Percentiles rank a stretch among this genome's conserved stretches.
phyloP scores from a whole-genome alignment of 2,113 vertebrate species.

The Silurus meridionalis region DNA sequence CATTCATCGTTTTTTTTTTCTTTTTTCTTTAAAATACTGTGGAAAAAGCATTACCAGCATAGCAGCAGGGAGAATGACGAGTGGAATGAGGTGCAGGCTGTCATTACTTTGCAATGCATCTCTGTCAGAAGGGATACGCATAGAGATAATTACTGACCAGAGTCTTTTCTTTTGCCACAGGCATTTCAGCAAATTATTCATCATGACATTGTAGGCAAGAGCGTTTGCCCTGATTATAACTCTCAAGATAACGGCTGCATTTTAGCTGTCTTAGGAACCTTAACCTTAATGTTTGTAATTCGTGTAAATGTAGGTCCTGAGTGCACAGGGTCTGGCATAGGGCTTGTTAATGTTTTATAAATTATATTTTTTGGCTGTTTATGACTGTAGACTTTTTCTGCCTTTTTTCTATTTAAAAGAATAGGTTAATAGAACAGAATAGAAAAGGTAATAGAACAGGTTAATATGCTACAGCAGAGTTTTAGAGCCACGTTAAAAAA shows the following conservation, averaged over 20 bases:
- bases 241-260: background rate
- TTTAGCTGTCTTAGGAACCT: background rate
- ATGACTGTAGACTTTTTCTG: background rate
- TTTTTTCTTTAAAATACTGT: slow-evolving; percentile 16
- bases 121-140: slow-evolving; percentile 10
- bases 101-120: slow-evolving; percentile 31
- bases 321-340: background rate
- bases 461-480: no score
- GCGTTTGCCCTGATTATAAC: slow-evolving; percentile 20
- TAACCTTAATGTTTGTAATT: background rate
- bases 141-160: slow-evolving; percentile 46
- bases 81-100: slow-evolving; percentile 7
- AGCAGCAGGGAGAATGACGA: background rate
- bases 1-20: slow-evolving; percentile 28
- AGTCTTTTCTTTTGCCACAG: slow-evolving; percentile 11
- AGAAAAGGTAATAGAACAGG: no score
- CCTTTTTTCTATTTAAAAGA: no score
- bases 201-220: slow-evolving; percentile 9
- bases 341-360: background rate
- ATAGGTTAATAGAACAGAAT: no score
- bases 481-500: no score
- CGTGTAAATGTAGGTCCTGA: background rate
- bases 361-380: no score
- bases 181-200: slow-evolving; percentile 10
- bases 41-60: slow-evolving; percentile 31